Percentiles rank a stretch among this genome's conserved stretches.
Conservation (phyloP, 2,888 invertebrate species). For the Linyphia triangularis region DNA sequence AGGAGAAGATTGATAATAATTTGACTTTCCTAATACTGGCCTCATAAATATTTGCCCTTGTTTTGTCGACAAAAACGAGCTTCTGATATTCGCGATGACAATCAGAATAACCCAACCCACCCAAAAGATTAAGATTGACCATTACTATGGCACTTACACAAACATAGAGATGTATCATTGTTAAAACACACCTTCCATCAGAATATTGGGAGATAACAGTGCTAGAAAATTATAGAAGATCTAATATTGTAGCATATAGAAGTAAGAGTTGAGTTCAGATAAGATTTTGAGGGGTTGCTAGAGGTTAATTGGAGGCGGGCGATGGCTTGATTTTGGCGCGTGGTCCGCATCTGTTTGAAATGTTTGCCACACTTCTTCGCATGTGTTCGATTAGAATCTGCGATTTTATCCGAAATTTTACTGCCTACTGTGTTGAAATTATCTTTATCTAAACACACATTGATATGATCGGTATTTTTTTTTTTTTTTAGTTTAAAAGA, state of each 20-base stretch:
- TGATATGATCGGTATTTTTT: neutral
- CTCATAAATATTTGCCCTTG: neutral
- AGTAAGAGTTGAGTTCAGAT: neutral
- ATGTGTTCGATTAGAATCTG: constrained; percentile 18
- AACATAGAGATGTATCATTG: constrained; percentile 31
- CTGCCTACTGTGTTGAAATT: constrained; percentile 38
- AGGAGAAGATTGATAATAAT: too few relatives aligned
- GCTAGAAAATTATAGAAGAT: neutral
- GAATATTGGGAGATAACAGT: neutral
- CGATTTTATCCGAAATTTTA: neutral
- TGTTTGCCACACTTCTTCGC: neutral
- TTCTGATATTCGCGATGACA: constrained; percentile 14
- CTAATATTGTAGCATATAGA: constrained; percentile 14
- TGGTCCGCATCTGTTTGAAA: constrained; percentile 57
- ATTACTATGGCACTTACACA: neutral
- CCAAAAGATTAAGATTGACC: constrained; percentile 11
- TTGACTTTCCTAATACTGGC: too few relatives aligned
- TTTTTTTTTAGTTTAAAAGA: neutral
- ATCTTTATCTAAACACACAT: neutral
- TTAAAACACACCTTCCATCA: constrained; percentile 5
- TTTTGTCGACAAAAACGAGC: neutral
- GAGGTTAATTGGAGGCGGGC: constrained; percentile 62
- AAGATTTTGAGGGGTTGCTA: constrained; percentile 13
- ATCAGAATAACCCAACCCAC: constrained; percentile 12
- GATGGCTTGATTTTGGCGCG: constrained; percentile 46